Evolutionary conservation across 2,888 invertebrate genomes (phyloP).

Genomic region (Chrysolina americana): DNA sequence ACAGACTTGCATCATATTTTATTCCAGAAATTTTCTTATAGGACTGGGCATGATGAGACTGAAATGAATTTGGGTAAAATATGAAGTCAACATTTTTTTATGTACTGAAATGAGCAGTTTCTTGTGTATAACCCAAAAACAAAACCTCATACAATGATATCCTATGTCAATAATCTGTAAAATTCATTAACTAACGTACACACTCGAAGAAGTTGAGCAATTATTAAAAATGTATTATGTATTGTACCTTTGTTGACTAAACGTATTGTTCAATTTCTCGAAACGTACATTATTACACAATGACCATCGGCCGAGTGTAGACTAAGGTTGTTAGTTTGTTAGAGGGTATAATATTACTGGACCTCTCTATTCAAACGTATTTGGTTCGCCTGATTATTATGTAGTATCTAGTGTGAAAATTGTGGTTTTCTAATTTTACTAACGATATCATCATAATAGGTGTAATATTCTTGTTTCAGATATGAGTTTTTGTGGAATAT

Average conservation of each 20-base stretch:
- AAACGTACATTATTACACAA: slow-evolving; percentile 50
- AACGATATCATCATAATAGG: neutral
- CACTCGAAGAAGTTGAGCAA: slow-evolving; percentile 49
- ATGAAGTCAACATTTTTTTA: no score
- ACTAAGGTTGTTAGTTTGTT: slow-evolving; percentile 42
- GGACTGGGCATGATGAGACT: no score
- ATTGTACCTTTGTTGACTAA: slow-evolving; percentile 47
- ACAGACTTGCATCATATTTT: no score
- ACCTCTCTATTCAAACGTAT: slow-evolving; percentile 33
- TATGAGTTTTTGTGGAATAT: no score
- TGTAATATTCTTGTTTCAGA: no score
- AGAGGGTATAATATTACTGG: slow-evolving; percentile 38
- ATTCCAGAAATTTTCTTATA: no score
- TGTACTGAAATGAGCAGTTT: neutral
- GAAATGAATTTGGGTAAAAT: no score
- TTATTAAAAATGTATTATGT: slow-evolving; percentile 50
- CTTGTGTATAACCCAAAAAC: neutral
- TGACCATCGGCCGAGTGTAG: slow-evolving; percentile 55
- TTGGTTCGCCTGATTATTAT: slow-evolving; percentile 40
- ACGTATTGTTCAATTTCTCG: slow-evolving; percentile 56
- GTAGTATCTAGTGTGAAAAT: slow-evolving; percentile 4
- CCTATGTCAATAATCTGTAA: slow-evolving; percentile 50
- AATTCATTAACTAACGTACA: slow-evolving; percentile 49
- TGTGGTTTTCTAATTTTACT: neutral
- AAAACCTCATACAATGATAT: slow-evolving; percentile 8